These are phyloP conservation scores for Galeruca laticollis DNA, from an alignment of 2,888 invertebrate species.

Conservation along the genomic window DNA sequence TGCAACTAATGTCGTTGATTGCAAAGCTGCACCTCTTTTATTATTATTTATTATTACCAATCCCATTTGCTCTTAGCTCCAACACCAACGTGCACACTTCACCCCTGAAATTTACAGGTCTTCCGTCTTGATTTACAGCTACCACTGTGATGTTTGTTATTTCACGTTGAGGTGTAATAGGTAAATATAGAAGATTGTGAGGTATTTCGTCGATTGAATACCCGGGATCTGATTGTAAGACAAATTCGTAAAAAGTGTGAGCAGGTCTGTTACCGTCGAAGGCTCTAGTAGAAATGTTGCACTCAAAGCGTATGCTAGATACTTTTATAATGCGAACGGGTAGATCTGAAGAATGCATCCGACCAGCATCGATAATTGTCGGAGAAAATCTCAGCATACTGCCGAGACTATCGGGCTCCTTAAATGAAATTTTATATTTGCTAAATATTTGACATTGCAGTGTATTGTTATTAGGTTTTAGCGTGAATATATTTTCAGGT, in stretches of 20 bases:
- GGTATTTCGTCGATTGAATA: slow-evolving; percentile 18
- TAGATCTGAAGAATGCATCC: slow-evolving; percentile 6
- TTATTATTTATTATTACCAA: neutral
- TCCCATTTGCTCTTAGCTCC: neutral
- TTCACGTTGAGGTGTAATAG: slow-evolving; percentile 21
- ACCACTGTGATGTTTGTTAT: slow-evolving; percentile 3
- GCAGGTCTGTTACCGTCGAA: slow-evolving; percentile 22
- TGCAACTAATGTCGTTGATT: neutral
- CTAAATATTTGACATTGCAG: neutral
- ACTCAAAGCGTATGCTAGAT: slow-evolving; percentile 19
- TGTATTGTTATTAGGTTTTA: too few relatives aligned
- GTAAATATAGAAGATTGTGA: slow-evolving; percentile 26
- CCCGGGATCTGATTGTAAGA: slow-evolving; percentile 20
- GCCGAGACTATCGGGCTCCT: neutral
- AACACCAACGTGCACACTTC: too few relatives aligned
- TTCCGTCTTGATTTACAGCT: neutral
- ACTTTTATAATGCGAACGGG: slow-evolving; percentile 34
- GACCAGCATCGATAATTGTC: neutral
- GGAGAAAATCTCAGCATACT: neutral
- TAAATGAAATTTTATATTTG: neutral
- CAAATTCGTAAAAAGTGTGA: slow-evolving; percentile 17
- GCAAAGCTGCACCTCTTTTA: too few relatives aligned
- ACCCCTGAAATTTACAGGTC: too few relatives aligned
- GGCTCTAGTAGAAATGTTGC: slow-evolving; percentile 22
- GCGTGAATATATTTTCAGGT: too few relatives aligned